phyloP scores from a whole-genome alignment of 2,888 invertebrate genomes.

The Hirtodrosophila cameraria region DNA sequence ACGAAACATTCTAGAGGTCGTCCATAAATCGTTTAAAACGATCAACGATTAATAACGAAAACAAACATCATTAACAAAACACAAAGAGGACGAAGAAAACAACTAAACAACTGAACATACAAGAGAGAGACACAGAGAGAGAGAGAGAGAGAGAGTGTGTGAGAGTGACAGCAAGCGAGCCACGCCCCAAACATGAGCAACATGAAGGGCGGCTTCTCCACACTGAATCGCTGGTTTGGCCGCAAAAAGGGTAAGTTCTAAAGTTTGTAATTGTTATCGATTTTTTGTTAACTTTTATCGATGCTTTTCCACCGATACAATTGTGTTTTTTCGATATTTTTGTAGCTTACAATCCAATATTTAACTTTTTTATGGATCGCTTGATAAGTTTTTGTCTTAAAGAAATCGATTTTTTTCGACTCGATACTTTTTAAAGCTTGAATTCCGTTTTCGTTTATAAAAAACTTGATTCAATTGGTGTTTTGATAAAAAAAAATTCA shows the following conservation, averaged over 20 bases:
- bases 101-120: no score
- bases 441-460: no score
- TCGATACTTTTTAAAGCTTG: no score
- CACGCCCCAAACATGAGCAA: conserved; percentile 78
- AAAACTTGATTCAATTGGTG: no score
- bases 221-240: conserved; percentile 84
- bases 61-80: background rate
- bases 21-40: conserved; percentile 6
- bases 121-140: conserved; percentile 7
- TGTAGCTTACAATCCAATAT: no score
- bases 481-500: no score
- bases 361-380: no score
- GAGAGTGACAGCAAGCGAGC: conserved; percentile 19
- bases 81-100: background rate
- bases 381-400: no score
- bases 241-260: conserved; percentile 83
- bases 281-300: background rate
- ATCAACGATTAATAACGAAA: background rate
- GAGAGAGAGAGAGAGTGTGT: background rate
- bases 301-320: background rate
- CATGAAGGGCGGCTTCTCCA: conserved; percentile 84
- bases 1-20: conserved; percentile 65
- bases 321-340: no score
- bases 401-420: no score
- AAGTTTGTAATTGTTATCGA: no score